Base-by-base conservation (phyloP, 2,888 invertebrate species). In the Suillia variegata region DNA sequence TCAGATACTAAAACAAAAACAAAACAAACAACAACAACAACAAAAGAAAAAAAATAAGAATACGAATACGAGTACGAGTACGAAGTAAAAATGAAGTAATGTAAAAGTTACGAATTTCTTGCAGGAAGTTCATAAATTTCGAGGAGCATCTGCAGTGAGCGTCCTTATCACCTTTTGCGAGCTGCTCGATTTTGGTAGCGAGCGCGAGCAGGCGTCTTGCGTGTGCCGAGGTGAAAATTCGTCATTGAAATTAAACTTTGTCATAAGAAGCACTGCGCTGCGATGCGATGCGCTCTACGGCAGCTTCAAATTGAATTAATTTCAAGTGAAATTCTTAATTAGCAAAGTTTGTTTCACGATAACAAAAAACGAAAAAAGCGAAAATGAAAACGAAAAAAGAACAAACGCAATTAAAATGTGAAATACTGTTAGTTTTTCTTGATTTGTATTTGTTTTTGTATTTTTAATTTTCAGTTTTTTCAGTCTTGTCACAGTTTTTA, bases 1-100 rank as follows among this genome's bases (percentile, higher is more conserved):
- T 73, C 68, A 74, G 67, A 70, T 73, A 74, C 76, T n/a, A n/a
- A n/a, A n/a, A n/a, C n/a, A n/a, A n/a, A n/a, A 74, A 75, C 22
- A 47, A 50, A 38, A 12, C 49, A 49, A 38, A 53, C 13, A 31
- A 26, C 8, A 24, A 2, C 48, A 26, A 31, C 47, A 31, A 4
- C 10, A 54, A 48, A 54, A 12, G 1, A 24, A 34, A 21, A 50
- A 45, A 34, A 15, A 48, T 24, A n/a, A n/a, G n/a, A n/a, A n/a
- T n/a, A n/a, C n/a, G n/a, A n/a, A n/a, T n/a, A n/a, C n/a, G n/a
- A n/a, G n/a, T n/a, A n/a, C 22, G 15, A 60, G 33, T 34, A 53
- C 34, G 38, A 38, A 53, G 21, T 58, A 66, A 59, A 26, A 17
- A 24, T 67, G 72, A 72, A 62, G 69, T 69, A 70, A 73, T 70